A percentile compares a stretch with the other conserved stretches of the same genome.
Conservation (phyloP, 2,888 invertebrate genomes). For the Nebria salina region DNA sequence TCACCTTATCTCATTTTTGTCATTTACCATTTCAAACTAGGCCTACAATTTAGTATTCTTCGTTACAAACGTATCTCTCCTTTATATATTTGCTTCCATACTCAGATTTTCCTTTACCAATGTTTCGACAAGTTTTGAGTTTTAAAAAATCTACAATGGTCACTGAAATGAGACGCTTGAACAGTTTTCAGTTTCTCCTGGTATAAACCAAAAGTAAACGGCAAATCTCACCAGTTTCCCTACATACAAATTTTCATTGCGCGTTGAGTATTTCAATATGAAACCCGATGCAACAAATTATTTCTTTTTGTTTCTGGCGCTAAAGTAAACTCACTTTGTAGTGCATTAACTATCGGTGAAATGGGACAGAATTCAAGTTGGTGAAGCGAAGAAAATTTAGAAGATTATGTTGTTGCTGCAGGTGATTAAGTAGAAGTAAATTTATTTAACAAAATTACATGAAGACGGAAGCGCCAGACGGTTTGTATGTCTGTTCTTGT, state of each 20-base stretch:
- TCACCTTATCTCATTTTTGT: slow-evolving; percentile 4
- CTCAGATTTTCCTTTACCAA: not conserved
- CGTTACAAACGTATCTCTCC: not conserved
- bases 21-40: slow-evolving; percentile 16
- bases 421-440: slow-evolving; percentile 22
- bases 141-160: not conserved
- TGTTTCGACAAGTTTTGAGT: not conserved
- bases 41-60: slow-evolving; percentile 14
- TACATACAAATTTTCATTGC: slow-evolving; percentile 30
- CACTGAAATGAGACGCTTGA: slow-evolving; percentile 29
- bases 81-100: not conserved
- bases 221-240: slow-evolving; percentile 33
- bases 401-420: not conserved
- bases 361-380: not conserved
- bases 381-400: not conserved
- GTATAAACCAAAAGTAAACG: slow-evolving; percentile 45
- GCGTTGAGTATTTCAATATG: not conserved
- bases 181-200: slow-evolving; percentile 30
- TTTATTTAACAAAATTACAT: slow-evolving; percentile 25
- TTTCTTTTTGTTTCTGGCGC: not conserved
- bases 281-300: not conserved
- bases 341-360: not conserved
- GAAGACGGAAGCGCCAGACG: not conserved
- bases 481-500: slow-evolving; percentile 2
- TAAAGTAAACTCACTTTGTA: not conserved